These are phyloP conservation scores for Pocillopora damicornis DNA, from an alignment of 64 coral and sea anemone species.

Conservation along the genomic window DNA sequence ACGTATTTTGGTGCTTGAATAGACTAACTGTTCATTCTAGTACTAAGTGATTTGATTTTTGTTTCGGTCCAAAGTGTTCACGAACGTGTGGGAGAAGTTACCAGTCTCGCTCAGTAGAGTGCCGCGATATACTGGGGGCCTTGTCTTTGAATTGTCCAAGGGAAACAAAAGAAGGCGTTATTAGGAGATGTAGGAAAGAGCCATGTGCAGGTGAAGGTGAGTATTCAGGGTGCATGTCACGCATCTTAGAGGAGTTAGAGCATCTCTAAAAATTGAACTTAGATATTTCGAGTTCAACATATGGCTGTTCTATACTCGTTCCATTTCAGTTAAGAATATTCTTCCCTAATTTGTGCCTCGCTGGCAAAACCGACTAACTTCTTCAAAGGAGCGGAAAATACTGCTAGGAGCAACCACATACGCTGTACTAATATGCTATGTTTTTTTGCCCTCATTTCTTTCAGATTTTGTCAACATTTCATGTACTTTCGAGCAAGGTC, in stretches of 20 bases:
- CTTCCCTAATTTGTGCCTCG: too few relatives aligned
- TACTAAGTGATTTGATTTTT: background rate
- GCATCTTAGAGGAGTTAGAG: too few relatives aligned
- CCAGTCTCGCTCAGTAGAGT: conserved; percentile 41
- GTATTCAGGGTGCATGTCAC: background rate
- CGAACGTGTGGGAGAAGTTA: conserved; percentile 54
- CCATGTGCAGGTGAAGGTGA: conserved; percentile 43
- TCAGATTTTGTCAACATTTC: conserved; percentile 46
- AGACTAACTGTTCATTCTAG: too few relatives aligned
- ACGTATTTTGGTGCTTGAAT: too few relatives aligned
- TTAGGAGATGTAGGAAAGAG: conserved; percentile 15
- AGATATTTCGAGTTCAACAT: too few relatives aligned
- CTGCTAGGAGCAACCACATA: too few relatives aligned
- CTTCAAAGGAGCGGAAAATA: too few relatives aligned
- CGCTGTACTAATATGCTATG: background rate
- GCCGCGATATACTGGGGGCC: conserved; percentile 12
- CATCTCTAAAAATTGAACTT: too few relatives aligned
- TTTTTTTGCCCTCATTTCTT: background rate
- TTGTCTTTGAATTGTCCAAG: conserved; percentile 49
- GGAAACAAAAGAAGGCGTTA: conserved; percentile 18
- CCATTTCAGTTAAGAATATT: too few relatives aligned
- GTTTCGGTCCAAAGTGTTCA: conserved; percentile 50
- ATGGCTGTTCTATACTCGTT: too few relatives aligned
- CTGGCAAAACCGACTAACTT: too few relatives aligned
- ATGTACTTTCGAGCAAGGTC: conserved; percentile 73